Evolutionary conservation across 2,888 invertebrate genomes (phyloP), one percentile per base, ranked within the genome.

Genomic region (Didymodactylos carnosus): DNA sequence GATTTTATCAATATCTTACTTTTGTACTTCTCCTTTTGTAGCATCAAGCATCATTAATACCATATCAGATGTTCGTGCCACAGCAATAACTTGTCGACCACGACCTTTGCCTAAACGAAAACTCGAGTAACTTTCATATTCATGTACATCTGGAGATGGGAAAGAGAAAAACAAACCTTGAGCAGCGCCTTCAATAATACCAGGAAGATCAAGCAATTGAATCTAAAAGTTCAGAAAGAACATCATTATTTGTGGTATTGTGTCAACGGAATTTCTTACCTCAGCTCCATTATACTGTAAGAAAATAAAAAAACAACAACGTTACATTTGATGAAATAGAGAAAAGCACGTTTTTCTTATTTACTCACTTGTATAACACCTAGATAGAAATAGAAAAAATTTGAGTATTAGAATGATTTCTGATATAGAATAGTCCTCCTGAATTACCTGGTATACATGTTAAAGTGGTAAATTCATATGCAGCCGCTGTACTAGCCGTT

Each of bases 11-110:
- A 11, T 10, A n/a, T 35, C 35, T 73, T 77, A 83, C 83, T 82
- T 88, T 83, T 98, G 98, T 53, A 94, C 91, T 81, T 95, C 94
- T 73, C 94, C 93, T 84, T 99, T 99, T 0, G 94, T 94, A 0
- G 98, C 97, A 82, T 99, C 98, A 82, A 98, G 84, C 97, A 98
- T 98, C 91, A 99, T 98, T 39, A 99, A 86, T 46, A 98, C 93
- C 78, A 98, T 85, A 85, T 98, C 98, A 0, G 97, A 93, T 6
- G 98, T 98, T 79, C 98, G 87, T 0, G 97, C 98, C 13, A 99
- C 98, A 19, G 98, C 95, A 82, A 99, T 98, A 14, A 98, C 94
- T 87, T 94, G 92, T 79, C 91, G 85, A 77, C 92, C 92, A 84
- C 92, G 87, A 80, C 92, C 92, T 85, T 91, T 91, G 19, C 62